A percentile compares a stretch with the other conserved stretches of the same genome.
phyloP scores from a whole-genome alignment of 2,888 invertebrate species.

The Pyralis farinalis region DNA sequence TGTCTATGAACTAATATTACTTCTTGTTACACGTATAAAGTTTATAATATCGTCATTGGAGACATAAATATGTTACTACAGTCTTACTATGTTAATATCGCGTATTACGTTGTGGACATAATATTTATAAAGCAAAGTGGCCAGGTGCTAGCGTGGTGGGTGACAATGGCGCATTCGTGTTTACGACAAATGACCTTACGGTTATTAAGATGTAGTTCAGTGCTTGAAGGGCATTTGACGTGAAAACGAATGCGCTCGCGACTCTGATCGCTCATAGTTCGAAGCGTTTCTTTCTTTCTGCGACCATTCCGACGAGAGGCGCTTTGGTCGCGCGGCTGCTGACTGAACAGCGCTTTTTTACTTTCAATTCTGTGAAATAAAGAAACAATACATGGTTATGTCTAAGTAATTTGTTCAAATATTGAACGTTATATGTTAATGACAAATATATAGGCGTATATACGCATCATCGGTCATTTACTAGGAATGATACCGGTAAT shows the following conservation, averaged over 20 bases:
- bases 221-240: not conserved
- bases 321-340: slow-evolving; percentile 62
- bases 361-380: slow-evolving; percentile 57
- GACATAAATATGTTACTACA: slow-evolving; percentile 9
- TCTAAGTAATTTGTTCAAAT: no score
- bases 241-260: slow-evolving; percentile 3
- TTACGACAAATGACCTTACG: not conserved
- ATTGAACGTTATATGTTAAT: no score
- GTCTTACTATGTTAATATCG: slow-evolving; percentile 6
- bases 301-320: slow-evolving; percentile 86
- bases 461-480: no score
- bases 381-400: not conserved
- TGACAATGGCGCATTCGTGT: slow-evolving; percentile 14
- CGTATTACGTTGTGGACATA: not conserved
- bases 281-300: slow-evolving; percentile 86
- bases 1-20: not conserved
- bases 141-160: slow-evolving; percentile 76
- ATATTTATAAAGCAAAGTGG: slow-evolving; percentile 34
- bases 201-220: not conserved
- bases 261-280: slow-evolving; percentile 56
- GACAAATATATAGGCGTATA: no score
- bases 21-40: not conserved
- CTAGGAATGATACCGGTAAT: no score
- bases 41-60: not conserved
- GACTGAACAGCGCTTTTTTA: slow-evolving; percentile 56